These are phyloP conservation scores for Autographa gamma DNA, from an alignment of 2,888 invertebrate genomes.

Conservation along the genomic window DNA sequence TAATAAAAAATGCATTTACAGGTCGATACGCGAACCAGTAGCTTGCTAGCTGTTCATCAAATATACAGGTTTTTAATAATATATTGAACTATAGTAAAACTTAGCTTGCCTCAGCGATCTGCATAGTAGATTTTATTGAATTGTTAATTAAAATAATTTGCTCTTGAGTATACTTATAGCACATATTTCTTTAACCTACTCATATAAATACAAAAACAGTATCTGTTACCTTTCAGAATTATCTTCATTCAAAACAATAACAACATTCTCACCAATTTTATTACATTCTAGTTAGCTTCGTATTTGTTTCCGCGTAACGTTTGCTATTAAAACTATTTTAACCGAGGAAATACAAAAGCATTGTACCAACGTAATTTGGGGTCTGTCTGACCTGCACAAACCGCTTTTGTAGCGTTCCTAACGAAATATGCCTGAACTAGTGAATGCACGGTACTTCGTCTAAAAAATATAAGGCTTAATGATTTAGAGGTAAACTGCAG, in stretches of 20 bases:
- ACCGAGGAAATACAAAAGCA: slow-evolving; percentile 10
- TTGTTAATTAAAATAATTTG: too few species aligned
- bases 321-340: slow-evolving; percentile 19
- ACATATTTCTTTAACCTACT: too few species aligned
- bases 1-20: not conserved
- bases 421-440: not conserved
- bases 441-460: not conserved
- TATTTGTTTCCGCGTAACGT: not conserved
- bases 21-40: not conserved
- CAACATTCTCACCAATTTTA: not conserved
- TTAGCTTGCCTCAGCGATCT: too few species aligned
- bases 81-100: not conserved
- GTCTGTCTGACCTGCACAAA: slow-evolving; percentile 2
- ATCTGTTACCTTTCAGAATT: too few species aligned
- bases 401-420: slow-evolving; percentile 5
- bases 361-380: slow-evolving; percentile 12
- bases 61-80: not conserved
- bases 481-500: too few species aligned
- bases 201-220: too few species aligned
- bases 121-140: not conserved
- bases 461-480: not conserved
- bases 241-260: not conserved
- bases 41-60: not conserved
- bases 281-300: not conserved
- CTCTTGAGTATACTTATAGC: too few species aligned